A percentile compares a stretch with the other conserved stretches of the same genome.
These are phyloP conservation scores for Thomomys bottae DNA, from an alignment of 2,113 vertebrate species.

Conservation along the genomic window DNA sequence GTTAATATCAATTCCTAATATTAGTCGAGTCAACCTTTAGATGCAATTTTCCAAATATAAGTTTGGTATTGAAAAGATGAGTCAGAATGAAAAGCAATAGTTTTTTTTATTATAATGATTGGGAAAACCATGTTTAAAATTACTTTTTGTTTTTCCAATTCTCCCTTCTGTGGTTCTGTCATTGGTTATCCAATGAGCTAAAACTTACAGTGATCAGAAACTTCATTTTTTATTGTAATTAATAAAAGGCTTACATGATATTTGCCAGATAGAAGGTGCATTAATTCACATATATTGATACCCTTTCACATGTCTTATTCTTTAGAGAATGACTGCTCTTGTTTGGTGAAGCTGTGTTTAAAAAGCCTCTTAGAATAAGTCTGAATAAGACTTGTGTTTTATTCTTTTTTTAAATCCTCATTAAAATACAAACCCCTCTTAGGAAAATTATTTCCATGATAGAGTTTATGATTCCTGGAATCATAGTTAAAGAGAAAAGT, in stretches of 20 bases:
- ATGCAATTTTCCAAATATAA: not conserved
- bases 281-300: too few species aligned
- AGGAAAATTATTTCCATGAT: not conserved
- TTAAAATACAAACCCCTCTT: not conserved
- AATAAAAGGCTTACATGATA: too few species aligned
- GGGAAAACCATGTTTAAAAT: not conserved
- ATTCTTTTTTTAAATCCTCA: not conserved
- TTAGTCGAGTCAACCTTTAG: not conserved
- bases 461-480: not conserved
- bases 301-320: too few species aligned
- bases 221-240: too few species aligned
- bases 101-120: constrained; percentile 21
- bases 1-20: not conserved
- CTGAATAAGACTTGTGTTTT: not conserved
- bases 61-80: not conserved
- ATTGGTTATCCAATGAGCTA: fast-evolving
- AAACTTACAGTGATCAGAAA: not conserved
- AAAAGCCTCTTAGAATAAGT: not conserved
- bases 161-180: not conserved
- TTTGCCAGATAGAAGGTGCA: too few species aligned
- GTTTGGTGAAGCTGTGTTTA: not conserved
- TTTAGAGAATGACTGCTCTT: not conserved
- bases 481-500: not conserved
- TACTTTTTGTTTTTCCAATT: not conserved
- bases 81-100: not conserved